Conservation (phyloP, 2,797 vertebrate genomes). For the Cossypha dichroa region DNA sequence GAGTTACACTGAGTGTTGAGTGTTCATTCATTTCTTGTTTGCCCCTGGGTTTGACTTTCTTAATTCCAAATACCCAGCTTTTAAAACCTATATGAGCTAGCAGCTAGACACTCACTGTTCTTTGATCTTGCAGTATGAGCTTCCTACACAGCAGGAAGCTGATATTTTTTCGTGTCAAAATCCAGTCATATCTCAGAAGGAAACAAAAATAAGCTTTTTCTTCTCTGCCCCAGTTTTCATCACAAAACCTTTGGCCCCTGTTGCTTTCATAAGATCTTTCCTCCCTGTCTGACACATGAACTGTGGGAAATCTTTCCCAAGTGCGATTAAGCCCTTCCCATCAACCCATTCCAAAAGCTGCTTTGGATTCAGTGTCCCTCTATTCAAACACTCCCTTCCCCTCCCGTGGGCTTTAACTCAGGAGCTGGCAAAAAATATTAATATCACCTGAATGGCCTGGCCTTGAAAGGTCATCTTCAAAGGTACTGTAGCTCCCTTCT, state of each 20-base stretch:
- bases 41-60: background rate
- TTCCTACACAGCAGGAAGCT: conserved; percentile 36
- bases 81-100: background rate
- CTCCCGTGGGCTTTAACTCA: background rate
- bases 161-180: conserved; percentile 59
- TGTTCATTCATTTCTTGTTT: background rate
- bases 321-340: conserved; percentile 8
- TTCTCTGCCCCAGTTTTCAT: conserved; percentile 60
- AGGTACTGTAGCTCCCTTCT: background rate
- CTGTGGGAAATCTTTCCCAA: conserved; percentile 52
- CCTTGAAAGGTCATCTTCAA: conserved; percentile 23
- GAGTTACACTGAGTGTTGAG: background rate
- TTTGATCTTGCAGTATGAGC: conserved; percentile 31
- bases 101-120: conserved; percentile 13
- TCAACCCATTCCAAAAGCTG: conserved; percentile 17
- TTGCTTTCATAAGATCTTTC: conserved; percentile 46
- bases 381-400: conserved; percentile 19
- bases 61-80: conserved; percentile 10
- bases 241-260: conserved; percentile 53
- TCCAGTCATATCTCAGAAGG: conserved; percentile 37
- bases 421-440: background rate
- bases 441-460: background rate
- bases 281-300: conserved; percentile 39
- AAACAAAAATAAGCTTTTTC: conserved; percentile 67
- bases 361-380: conserved; percentile 19